Conservation (phyloP, 2,797 vertebrate species). For the Synaphobranchus kaupii region DNA sequence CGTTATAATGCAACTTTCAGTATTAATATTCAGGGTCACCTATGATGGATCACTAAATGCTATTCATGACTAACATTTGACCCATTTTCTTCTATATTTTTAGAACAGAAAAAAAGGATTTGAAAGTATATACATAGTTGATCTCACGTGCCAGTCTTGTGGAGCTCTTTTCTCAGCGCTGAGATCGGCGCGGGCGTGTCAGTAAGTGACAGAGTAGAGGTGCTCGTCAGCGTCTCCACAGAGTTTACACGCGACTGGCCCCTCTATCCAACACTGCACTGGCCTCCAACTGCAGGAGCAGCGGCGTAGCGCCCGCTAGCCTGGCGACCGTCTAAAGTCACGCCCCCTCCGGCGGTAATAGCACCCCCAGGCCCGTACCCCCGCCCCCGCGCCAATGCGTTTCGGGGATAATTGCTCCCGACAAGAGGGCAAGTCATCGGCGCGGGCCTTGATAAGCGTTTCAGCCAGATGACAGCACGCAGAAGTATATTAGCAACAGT, state of each 20-base stretch:
- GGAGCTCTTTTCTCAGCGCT: background rate
- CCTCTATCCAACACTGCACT: slow-evolving; percentile 46
- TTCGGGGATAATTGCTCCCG: slow-evolving; percentile 94
- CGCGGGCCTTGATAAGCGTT: slow-evolving; percentile 96
- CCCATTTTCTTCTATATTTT: background rate
- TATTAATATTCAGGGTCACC: too few species aligned
- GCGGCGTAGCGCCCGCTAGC: slow-evolving; percentile 57
- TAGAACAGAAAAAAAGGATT: background rate
- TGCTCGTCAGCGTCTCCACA: slow-evolving; percentile 41
- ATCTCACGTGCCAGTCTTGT: background rate
- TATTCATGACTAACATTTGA: background rate
- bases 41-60: background rate
- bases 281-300: slow-evolving; percentile 48
- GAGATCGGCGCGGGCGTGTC: slow-evolving; percentile 17
- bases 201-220: slow-evolving; percentile 21
- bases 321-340: slow-evolving; percentile 54
- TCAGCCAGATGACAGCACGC: slow-evolving; percentile 97
- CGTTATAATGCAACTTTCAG: too few species aligned
- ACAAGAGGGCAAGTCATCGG: slow-evolving; percentile 98
- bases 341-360: slow-evolving; percentile 57
- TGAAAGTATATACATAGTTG: background rate
- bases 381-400: slow-evolving; percentile 61
- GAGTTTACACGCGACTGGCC: slow-evolving; percentile 54
- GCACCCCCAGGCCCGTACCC: slow-evolving; percentile 50
- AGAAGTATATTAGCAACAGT: slow-evolving; percentile 90